phyloP scores from a whole-genome alignment of 2,113 vertebrate species.

The Campylomormyrus numenius region DNA sequence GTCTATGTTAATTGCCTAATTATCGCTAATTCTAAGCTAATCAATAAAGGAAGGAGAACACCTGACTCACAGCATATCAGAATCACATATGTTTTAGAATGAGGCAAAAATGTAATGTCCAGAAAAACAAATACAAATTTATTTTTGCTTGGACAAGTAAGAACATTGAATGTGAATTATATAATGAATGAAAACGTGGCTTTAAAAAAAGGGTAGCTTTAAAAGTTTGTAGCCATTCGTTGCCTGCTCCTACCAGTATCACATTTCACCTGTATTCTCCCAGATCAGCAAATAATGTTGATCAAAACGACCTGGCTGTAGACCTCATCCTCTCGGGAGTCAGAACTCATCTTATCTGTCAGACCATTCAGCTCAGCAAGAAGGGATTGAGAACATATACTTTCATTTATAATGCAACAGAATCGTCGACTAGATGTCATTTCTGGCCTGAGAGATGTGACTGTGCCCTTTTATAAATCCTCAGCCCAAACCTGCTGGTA shows the following conservation, averaged over 20 bases:
- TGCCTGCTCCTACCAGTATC: not conserved
- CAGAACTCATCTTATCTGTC: not conserved
- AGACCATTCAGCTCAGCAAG: not conserved
- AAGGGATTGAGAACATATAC: not conserved
- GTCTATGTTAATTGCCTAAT: not conserved
- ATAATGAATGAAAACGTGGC: not conserved
- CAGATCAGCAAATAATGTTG: not conserved
- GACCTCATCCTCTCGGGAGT: not conserved
- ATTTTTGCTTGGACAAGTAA: not conserved
- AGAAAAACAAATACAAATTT: not conserved
- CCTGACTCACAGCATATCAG: not conserved
- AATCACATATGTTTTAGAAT: not conserved
- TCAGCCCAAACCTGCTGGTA: not conserved
- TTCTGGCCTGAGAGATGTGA: not conserved
- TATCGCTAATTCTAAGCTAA: not conserved
- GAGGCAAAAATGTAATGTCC: not conserved
- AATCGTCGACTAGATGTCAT: not conserved
- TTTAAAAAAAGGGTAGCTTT: not conserved
- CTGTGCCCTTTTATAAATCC: not conserved
- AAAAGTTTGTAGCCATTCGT: not conserved
- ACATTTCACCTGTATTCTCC: not conserved
- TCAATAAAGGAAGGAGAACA: not conserved
- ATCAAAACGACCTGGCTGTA: not conserved
- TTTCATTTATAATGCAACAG: not conserved
- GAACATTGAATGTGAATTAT: not conserved